phyloP scores from a whole-genome alignment of 1,140 invertebrate species.

The Drosophila pachea region DNA sequence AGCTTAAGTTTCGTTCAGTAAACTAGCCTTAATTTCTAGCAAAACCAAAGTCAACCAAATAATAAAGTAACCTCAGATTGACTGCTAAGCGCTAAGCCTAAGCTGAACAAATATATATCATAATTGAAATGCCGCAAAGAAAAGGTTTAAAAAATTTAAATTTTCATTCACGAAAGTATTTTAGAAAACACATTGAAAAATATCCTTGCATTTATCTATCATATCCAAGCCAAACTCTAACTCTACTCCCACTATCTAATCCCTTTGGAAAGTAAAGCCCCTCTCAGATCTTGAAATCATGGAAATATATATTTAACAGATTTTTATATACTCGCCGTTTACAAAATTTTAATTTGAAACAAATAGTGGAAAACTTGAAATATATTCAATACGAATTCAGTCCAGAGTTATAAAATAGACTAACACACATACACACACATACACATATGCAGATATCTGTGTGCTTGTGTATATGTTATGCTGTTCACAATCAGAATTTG shows the following conservation, averaged over 20 bases:
- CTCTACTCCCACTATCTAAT: not conserved
- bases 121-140: not conserved
- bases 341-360: slow-evolving; percentile 7
- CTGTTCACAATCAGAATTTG: slow-evolving; percentile 5
- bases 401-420: slow-evolving; percentile 24
- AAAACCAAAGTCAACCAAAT: not conserved
- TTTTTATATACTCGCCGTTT: slow-evolving; percentile 29
- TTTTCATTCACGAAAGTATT: not conserved
- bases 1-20: slow-evolving; percentile 36
- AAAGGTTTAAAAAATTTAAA: not conserved
- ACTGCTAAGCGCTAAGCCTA: slow-evolving; percentile 18
- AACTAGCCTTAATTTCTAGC: slow-evolving; percentile 28
- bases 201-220: slow-evolving; percentile 27
- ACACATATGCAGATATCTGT: slow-evolving; percentile 21
- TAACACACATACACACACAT: slow-evolving; percentile 3
- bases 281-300: slow-evolving; percentile 16
- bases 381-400: slow-evolving; percentile 21
- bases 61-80: not conserved
- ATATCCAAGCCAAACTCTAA: slow-evolving; percentile 16
- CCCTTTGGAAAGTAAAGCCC: slow-evolving; percentile 2
- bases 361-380: slow-evolving; percentile 22
- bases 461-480: no score
- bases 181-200: not conserved
- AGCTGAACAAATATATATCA: slow-evolving; percentile 17
- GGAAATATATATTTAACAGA: slow-evolving; percentile 14